Percentiles rank a stretch among this genome's conserved stretches.
Evolutionary conservation across 1,140 invertebrate species (phyloP).

Genomic region (Magallana gigas): DNA sequence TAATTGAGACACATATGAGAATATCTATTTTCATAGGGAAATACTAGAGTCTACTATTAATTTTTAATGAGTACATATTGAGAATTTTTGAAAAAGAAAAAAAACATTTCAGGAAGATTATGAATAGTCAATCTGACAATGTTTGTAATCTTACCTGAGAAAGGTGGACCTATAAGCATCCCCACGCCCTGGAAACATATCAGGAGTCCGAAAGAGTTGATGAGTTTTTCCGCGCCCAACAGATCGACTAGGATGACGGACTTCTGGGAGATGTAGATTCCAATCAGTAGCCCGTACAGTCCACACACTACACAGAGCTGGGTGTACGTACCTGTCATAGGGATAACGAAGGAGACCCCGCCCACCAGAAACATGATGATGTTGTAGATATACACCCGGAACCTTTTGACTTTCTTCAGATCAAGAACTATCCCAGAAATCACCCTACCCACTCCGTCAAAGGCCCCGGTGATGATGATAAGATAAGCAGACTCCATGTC

Average conservation of each 20-base stretch:
- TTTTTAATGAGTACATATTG: too few relatives aligned
- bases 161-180: slow-evolving; percentile 89
- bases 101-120: neutral
- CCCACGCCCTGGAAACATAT: slow-evolving; percentile 96
- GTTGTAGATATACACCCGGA: slow-evolving; percentile 67
- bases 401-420: slow-evolving; percentile 61
- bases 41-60: too few relatives aligned
- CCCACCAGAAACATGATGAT: slow-evolving; percentile 65
- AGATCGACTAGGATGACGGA: slow-evolving; percentile 95
- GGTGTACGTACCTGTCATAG: slow-evolving; percentile 56
- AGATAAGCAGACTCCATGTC: slow-evolving; percentile 63
- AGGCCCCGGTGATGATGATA: slow-evolving; percentile 65
- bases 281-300: slow-evolving; percentile 67
- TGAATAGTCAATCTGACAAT: neutral
- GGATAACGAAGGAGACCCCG: slow-evolving; percentile 60
- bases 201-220: slow-evolving; percentile 95
- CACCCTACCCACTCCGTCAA: slow-evolving; percentile 67
- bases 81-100: neutral
- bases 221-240: slow-evolving; percentile 92
- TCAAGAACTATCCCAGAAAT: slow-evolving; percentile 66
- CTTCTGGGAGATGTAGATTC: slow-evolving; percentile 88
- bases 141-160: slow-evolving; percentile 84
- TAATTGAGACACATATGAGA: too few relatives aligned
- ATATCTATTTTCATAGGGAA: too few relatives aligned
- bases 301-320: slow-evolving; percentile 60